phyloP scores from a whole-genome alignment of 2,888 invertebrate genomes.

The Hanleya hanleyi region DNA sequence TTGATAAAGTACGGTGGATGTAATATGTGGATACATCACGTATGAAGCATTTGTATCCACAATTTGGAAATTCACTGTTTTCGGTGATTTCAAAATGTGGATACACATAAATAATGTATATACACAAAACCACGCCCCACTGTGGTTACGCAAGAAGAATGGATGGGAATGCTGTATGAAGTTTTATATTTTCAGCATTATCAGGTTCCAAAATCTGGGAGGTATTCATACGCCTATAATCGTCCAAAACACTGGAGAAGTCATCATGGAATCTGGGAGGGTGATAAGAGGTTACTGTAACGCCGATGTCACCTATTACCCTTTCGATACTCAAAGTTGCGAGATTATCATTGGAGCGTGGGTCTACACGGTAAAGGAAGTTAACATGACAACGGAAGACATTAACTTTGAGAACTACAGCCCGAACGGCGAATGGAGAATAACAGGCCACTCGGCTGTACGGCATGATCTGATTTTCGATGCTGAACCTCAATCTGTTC shows the following conservation, averaged over 20 bases:
- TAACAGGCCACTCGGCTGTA: not conserved
- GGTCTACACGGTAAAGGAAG: not conserved
- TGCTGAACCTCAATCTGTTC: not conserved
- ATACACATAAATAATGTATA: too few relatives aligned
- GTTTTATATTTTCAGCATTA: not conserved
- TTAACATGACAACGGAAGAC: not conserved
- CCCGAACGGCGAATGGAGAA: not conserved
- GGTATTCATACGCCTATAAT: not conserved
- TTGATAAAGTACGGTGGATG: too few relatives aligned
- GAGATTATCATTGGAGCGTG: conserved; percentile 4
- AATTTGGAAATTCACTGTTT: too few relatives aligned
- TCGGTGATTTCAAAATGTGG: too few relatives aligned
- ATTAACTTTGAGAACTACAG: not conserved
- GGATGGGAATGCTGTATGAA: too few relatives aligned
- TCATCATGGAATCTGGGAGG: not conserved
- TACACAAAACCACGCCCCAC: too few relatives aligned
- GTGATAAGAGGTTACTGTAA: not conserved
- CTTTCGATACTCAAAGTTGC: not conserved
- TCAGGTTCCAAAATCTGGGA: not conserved
- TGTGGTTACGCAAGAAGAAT: too few relatives aligned
- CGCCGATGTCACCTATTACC: not conserved
- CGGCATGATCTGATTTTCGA: not conserved
- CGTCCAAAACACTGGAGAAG: not conserved
- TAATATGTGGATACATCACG: too few relatives aligned
- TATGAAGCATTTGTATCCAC: too few relatives aligned